Base-by-base conservation (phyloP, 1,140 invertebrate species). In the Scylla paramamosain region DNA sequence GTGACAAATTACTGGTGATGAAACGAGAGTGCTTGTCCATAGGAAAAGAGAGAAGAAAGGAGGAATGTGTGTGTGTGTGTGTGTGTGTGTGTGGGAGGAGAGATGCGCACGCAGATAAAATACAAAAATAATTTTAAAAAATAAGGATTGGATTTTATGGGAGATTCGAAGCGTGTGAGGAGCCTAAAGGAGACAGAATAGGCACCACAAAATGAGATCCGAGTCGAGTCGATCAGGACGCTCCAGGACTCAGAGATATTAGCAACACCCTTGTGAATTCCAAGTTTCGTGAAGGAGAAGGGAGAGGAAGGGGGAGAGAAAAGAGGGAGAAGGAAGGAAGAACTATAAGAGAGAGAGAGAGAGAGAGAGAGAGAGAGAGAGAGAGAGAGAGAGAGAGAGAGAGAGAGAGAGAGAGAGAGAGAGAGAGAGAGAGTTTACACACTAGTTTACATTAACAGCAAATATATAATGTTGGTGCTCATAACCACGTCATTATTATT, bases 321-420 rank as follows among this genome's bases (percentile, higher is more conserved):
- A n/a, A 31, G 84, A 32, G 84, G 29, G 10, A 87, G 84, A 39
- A n/a, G 25, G 10, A 87, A 10, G 29, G 3, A 87, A 10, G 25
- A n/a, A 39, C 32, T 31, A 28, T 16, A n/a, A 86, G 84, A 86
- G 84, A 87, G 84, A 87, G 84, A 87, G 84, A 87, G 84, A 87
- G 84, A 87, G 84, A 87, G 83, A 84, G 83, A 84, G 83, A 84
- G 84, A 87, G 84, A 87, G 84, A 87, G 84, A 87, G 84, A 87
- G 84, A 87, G 84, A 87, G 84, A 87, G 84, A 87, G 84, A 87
- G 84, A 87, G 84, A 87, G 84, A 87, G 84, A 87, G 84, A 87
- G 84, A 87, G 84, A 86, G 84, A 86, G 84, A 86, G 84, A 32
- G 31, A 89, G 87, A 45, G 29, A 45, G 32, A 86, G 28, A 7